Evolutionary conservation across 2,888 invertebrate species (phyloP), one percentile per base, ranked within the genome.

Genomic region (Rhimphoctona megacephalus): DNA sequence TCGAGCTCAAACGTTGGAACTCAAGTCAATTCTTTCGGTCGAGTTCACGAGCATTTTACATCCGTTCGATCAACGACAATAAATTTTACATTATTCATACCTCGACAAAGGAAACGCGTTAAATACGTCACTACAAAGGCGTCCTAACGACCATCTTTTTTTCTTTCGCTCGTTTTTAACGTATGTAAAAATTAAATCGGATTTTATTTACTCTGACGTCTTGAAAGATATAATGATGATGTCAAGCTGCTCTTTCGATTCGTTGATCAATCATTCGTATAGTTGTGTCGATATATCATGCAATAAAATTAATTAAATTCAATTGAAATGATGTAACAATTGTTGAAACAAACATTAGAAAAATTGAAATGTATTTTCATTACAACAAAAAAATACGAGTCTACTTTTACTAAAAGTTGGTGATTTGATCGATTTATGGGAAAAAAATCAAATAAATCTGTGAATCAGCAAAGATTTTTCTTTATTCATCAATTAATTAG

Each of bases 11-110:
- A 72, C 69, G 46, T 69, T 54, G 46, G 36, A 61, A 64, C 36
- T 39, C 67, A 57, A 64, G 36, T 76, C 52, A 46, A 70, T 36
- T 72, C 64, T 69, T 74, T 76, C 19, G 46, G 7, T 76, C 36
- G 69, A 81, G n/a, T 49, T 54, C 72, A 67, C 80, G 84, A 39
- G 57, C 67, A 57, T 74, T 74, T 73, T 4, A 72, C 89, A 89
- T 91, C 90, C 90, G 90, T 74, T 89, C 77, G 52, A 73, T 11
- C 61, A 22, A 14, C 54, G 78, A 87, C 77, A 88, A 86, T 88
- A 87, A 77, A 76, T 88, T 90, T 88, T 90, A 77, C 86, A 91
- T 92, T 91, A 92, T 90, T 92, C 91, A 91, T 91, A 82, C 11
- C 11, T 43, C 36, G 77, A 88, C 87, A 88, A 89, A 91, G 90